Conservation (phyloP, 1,140 invertebrate species). For the Colletes latitarsis region DNA sequence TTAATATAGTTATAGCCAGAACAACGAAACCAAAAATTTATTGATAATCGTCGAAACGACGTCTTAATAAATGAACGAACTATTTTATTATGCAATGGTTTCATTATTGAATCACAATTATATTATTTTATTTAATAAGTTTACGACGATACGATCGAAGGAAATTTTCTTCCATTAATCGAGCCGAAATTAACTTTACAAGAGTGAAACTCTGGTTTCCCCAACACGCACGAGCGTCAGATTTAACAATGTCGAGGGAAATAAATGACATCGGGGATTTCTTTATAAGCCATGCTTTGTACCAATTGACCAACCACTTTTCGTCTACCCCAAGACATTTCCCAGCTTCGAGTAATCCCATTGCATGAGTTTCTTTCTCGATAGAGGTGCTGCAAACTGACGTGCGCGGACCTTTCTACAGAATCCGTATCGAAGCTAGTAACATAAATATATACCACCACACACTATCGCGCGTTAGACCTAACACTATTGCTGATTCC, state of each 20-base stretch:
- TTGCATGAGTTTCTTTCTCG: slow-evolving; percentile 39
- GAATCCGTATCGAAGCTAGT: slow-evolving; percentile 28
- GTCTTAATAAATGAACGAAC: too few relatives aligned
- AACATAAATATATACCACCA: slow-evolving; percentile 48
- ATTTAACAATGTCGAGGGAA: slow-evolving; percentile 16
- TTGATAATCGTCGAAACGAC: too few relatives aligned
- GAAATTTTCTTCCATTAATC: background rate
- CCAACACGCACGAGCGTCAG: background rate
- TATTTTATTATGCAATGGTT: too few relatives aligned
- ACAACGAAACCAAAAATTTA: too few relatives aligned
- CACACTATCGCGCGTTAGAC: slow-evolving; percentile 4
- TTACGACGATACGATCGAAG: too few relatives aligned
- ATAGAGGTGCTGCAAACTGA: slow-evolving; percentile 15
- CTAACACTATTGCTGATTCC: background rate
- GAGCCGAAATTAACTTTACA: background rate
- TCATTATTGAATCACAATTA: too few relatives aligned
- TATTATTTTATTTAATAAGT: too few relatives aligned
- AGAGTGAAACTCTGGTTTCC: background rate
- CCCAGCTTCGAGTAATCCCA: slow-evolving; percentile 41
- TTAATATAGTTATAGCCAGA: too few relatives aligned
- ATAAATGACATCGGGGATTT: slow-evolving; percentile 12
- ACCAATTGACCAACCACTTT: slow-evolving; percentile 26
- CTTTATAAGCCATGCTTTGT: background rate
- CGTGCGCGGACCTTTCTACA: background rate
- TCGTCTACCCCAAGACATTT: slow-evolving; percentile 22